Base-by-base conservation (phyloP, 2,888 invertebrate genomes). In the Stratiomys singularior region DNA sequence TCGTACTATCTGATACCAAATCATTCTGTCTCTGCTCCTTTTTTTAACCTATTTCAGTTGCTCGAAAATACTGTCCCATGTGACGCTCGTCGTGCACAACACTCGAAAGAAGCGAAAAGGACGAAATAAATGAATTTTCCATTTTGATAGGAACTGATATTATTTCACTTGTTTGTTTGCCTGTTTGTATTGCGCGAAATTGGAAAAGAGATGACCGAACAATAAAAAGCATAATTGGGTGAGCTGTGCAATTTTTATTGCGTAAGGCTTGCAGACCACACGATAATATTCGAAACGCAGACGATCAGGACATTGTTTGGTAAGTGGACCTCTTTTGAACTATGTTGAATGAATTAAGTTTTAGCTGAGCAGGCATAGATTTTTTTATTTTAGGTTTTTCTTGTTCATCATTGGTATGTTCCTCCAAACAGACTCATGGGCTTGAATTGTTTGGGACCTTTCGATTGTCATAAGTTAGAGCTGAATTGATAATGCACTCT, bases 81-180 rank as follows among this genome's bases (percentile, higher is more conserved):
- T 23, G 69, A 69, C 44, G 46, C 46, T 15, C 27, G n/a, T n/a
- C n/a, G n/a, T n/a, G 25, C 69, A 47, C 7, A 27, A 18, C 66
- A 64, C 64, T 30, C 37, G 66, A 46, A 46, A 74, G 23, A 44
- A 44, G 23, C 37, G 67, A 27, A 25, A 23, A 44, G 27, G 18
- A 47, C 52, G 58, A 79, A 72, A 80, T 77, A 77, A 80, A 80
- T 76, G 78, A 78, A 77, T 80, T 78, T 80, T 78, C 76, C 78
- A 80, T 80, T 80, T 80, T 78, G 78, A 80, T 80, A 80, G 78
- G 77, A 80, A 80, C 78, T 79, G 79, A 78, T 80, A 78, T 78
- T 80, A 77, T 77, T 80, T 80, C 77, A 69, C n/a, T 76, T 79
- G 76, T 78, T 77, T 77, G 76, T 76, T 80, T 80, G 78, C 66